Evolutionary conservation across 2,113 vertebrate species (phyloP), one percentile per base, ranked within the genome.

Genomic region (Poeciliopsis turrubarensis): DNA sequence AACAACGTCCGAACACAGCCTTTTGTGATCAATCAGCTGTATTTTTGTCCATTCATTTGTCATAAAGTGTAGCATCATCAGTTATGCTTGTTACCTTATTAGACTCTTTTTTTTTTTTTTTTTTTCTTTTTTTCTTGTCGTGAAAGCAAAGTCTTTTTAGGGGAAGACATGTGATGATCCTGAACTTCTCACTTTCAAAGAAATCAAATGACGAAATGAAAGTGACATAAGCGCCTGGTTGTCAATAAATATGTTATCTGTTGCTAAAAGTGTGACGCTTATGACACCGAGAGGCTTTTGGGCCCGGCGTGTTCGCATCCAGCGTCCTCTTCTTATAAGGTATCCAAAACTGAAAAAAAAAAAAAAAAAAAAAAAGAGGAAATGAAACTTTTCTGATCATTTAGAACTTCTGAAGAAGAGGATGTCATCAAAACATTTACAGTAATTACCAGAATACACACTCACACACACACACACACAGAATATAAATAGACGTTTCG

Each of bases 401-500:
- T 34, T 22, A 30, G 66, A 47, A 79, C 77, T 91, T 90, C 83
- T 67, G 31, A 76, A 83, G 75, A 89, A 92, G 65, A 82, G 82
- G 88, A 89, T 86, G 70, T 82, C 51, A 68, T 65, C 22, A 64
- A 70, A 76, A 4, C 57, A 31, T 81, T 89, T 90, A 90, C 87
- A 77, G 88, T 88, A 89, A 92, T 11, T 54, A 60, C 27, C 27
- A 2, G 10, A 17, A 47, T 0, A 54, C 4, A 70, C n/a, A n/a
- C n/a, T n/a, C n/a, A n/a, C 11, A 19, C 11, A 29, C 25, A n/a
- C 1, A 39, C 6, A 62, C 41, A 44, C 32, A 15, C 13, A 37
- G 39, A 31, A 34, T 65, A 25, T 10, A 19, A 65, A 65, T 25
- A 32, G 9, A 32, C 3, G 25, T 30, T 30, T 62, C 1, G 15